Percentiles rank a stretch among this genome's conserved stretches.
phyloP scores from a whole-genome alignment of 1,140 invertebrate genomes.

The Aphis craccivora region DNA sequence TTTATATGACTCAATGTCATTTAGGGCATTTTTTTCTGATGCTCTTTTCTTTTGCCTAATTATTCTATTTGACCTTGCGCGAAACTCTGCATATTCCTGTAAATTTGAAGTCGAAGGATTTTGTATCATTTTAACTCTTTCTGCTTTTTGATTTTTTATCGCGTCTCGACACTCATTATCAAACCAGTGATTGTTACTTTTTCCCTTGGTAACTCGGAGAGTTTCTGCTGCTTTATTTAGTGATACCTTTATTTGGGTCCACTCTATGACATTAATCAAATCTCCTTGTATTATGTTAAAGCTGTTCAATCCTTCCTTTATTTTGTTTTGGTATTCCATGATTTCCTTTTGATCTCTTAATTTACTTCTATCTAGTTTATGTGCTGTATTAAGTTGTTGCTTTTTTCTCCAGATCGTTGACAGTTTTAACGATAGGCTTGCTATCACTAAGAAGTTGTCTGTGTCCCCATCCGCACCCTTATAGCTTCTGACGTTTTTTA shows the following conservation, averaged over 20 bases:
- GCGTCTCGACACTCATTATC: conserved; percentile 13
- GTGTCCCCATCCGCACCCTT: conserved; percentile 59
- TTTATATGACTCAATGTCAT: too few species aligned
- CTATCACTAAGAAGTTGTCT: conserved; percentile 59
- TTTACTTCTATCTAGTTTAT: conserved; percentile 31
- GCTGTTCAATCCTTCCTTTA: conserved; percentile 3
- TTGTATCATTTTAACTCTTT: conserved; percentile 48
- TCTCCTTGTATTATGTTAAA: conserved; percentile 8
- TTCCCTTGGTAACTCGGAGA: conserved; percentile 23
- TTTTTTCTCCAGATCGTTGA: conserved; percentile 23
- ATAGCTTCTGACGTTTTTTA: conserved; percentile 55
- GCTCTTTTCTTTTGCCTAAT: too few species aligned
- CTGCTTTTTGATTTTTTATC: conserved; percentile 50
- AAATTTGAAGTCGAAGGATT: conserved; percentile 46
- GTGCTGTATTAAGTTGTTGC: not conserved
- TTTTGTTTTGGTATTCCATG: conserved; percentile 12
- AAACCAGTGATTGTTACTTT: conserved; percentile 41
- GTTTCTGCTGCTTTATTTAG: conserved; percentile 23
- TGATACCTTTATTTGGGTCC: conserved; percentile 27
- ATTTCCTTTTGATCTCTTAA: conserved; percentile 30
- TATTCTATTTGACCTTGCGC: too few species aligned
- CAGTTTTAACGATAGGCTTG: conserved; percentile 52
- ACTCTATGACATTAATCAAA: conserved; percentile 12
- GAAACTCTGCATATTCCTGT: conserved; percentile 15
- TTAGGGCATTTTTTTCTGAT: too few species aligned